phyloP scores from a whole-genome alignment of 2,888 invertebrate species.

The Dimorphilus gyrociliatus region DNA sequence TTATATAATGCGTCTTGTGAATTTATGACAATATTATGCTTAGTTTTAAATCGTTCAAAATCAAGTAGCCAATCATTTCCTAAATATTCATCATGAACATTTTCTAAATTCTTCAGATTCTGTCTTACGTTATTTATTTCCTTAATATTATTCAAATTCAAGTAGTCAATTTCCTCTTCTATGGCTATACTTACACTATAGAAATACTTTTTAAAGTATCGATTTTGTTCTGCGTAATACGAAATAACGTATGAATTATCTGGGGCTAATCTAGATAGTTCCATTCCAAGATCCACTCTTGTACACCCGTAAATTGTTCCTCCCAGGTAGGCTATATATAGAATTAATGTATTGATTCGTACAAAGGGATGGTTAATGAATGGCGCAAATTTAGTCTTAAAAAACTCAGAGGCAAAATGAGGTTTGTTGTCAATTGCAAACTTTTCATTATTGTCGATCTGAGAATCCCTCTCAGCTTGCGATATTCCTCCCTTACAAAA shows the following conservation, averaged over 20 bases:
- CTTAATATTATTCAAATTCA: neutral
- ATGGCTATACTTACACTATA: constrained; percentile 4
- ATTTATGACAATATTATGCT: too few species aligned
- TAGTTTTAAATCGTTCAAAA: too few species aligned
- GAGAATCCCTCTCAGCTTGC: too few species aligned
- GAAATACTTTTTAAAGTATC: constrained; percentile 5
- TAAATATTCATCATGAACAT: constrained; percentile 1
- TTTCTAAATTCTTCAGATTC: constrained; percentile 2
- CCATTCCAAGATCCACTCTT: constrained; percentile 5
- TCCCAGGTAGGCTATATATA: constrained; percentile 4
- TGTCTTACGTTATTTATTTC: constrained; percentile 2
- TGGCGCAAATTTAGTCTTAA: constrained; percentile 5
- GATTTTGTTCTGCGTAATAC: constrained; percentile 5
- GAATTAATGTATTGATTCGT: constrained; percentile 3
- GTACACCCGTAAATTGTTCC: constrained; percentile 6
- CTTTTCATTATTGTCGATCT: too few species aligned
- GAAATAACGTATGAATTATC: constrained; percentile 4
- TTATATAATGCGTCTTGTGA: too few species aligned
- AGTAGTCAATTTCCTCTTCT: constrained; percentile 4
- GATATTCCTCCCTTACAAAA: constrained; percentile 2
- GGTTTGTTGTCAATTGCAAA: neutral
- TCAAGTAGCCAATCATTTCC: too few species aligned
- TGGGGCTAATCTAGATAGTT: constrained; percentile 5
- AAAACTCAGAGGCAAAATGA: constrained; percentile 6
- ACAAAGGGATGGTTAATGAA: constrained; percentile 4